Evolutionary conservation across 2,113 vertebrate genomes (phyloP).

Genomic region (Amphilophus citrinellus): DNA sequence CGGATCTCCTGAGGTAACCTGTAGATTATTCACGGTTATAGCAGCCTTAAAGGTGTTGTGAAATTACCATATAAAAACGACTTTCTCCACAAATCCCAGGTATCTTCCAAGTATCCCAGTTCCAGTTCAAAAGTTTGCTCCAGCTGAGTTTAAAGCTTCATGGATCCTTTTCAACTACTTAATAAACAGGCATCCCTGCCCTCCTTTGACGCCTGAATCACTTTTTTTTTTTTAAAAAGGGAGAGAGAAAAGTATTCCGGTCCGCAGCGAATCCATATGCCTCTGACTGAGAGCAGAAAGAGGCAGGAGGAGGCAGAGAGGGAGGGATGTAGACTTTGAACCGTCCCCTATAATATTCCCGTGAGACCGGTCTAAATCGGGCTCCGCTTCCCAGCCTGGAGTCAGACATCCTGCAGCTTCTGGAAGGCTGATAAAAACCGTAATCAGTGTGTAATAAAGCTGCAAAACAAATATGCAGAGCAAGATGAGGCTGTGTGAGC

Average conservation of each 20-base stretch:
- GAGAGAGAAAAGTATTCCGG: not conserved
- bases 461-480: not conserved
- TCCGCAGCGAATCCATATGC: conserved; percentile 25
- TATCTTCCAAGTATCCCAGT: not conserved
- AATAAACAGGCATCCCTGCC: not conserved
- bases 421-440: not conserved
- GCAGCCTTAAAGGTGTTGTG: not conserved
- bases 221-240: not conserved
- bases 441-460: not conserved
- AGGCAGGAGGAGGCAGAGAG: conserved; percentile 13
- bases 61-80: not conserved
- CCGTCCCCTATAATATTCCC: conserved; percentile 55
- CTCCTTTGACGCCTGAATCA: not conserved
- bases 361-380: conserved; percentile 16
- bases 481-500: not conserved
- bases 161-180: not conserved
- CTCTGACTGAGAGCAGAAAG: conserved; percentile 10
- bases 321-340: conserved; percentile 28
- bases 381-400: conserved; percentile 13
- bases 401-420: not conserved
- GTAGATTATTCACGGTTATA: not conserved
- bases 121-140: not conserved
- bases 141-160: not conserved
- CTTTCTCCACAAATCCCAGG: not conserved
- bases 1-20: not conserved